These are phyloP conservation scores for Whitmania pigra DNA, from an alignment of 1,140 invertebrate genomes.

Conservation along the genomic window DNA sequence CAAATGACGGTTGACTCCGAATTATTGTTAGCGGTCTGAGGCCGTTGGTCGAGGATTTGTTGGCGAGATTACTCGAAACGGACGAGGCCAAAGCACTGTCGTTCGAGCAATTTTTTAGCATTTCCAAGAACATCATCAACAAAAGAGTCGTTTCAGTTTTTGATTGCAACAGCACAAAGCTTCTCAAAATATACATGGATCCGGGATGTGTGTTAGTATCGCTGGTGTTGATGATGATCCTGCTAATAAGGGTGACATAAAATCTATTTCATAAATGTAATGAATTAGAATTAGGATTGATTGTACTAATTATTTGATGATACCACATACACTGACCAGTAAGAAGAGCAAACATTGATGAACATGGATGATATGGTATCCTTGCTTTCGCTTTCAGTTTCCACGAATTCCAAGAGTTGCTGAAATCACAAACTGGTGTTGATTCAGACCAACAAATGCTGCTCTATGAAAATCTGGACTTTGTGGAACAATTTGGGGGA, in stretches of 20 bases:
- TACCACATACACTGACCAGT: too few relatives aligned
- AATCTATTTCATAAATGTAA: too few relatives aligned
- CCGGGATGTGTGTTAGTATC: background rate
- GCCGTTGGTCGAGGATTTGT: background rate
- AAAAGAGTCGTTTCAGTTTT: slow-evolving; percentile 1
- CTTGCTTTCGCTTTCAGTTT: background rate
- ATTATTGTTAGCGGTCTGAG: background rate
- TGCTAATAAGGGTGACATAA: background rate
- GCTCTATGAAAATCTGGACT: slow-evolving; percentile 1
- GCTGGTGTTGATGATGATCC: background rate
- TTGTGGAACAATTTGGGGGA: background rate
- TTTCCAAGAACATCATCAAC: background rate
- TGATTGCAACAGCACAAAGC: background rate
- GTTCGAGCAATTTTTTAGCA: background rate
- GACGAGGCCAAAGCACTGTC: background rate
- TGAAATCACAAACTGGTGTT: background rate
- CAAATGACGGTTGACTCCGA: too few relatives aligned
- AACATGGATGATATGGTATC: background rate
- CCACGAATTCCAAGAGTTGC: background rate
- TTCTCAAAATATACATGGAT: slow-evolving; percentile 7
- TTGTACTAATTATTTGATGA: background rate
- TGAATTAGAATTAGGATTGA: background rate
- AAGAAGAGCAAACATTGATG: background rate
- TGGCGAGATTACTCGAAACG: background rate
- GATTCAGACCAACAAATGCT: background rate